Evolutionary conservation across 2,113 vertebrate genomes (phyloP).

Genomic region (Hepsetus odoe): DNA sequence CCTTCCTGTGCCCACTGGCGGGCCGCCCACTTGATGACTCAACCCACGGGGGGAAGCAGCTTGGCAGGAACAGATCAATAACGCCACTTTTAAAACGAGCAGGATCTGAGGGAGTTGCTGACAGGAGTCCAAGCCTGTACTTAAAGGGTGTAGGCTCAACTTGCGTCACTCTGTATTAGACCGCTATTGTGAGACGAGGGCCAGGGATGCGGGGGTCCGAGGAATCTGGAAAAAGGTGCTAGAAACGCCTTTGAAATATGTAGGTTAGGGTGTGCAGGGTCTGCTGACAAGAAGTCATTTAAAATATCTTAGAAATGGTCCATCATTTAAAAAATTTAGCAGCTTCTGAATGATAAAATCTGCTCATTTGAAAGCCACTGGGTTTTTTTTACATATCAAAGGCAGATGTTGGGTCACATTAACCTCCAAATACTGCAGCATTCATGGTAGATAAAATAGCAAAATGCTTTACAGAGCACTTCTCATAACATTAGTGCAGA

Average conservation of each 20-base stretch:
- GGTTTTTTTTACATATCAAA: slow-evolving; percentile 35
- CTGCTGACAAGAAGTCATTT: slow-evolving; percentile 37
- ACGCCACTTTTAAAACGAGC: slow-evolving; percentile 46
- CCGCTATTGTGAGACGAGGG: slow-evolving; percentile 6
- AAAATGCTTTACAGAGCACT: not conserved
- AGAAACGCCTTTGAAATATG: slow-evolving; percentile 38
- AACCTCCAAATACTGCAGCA: slow-evolving; percentile 21
- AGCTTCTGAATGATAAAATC: slow-evolving; percentile 48
- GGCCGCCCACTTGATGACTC: slow-evolving; percentile 42
- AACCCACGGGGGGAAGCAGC: slow-evolving; percentile 21
- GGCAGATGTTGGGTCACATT: slow-evolving; percentile 18
- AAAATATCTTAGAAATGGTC: slow-evolving; percentile 47
- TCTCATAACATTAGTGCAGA: not conserved
- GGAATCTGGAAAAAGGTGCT: slow-evolving; percentile 16
- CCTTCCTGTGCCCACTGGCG: slow-evolving; percentile 17
- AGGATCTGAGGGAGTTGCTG: slow-evolving; percentile 23
- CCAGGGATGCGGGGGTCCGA: not conserved
- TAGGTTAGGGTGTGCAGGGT: slow-evolving; percentile 44
- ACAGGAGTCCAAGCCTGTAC: slow-evolving; percentile 32
- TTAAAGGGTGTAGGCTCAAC: slow-evolving; percentile 31
- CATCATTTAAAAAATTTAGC: slow-evolving; percentile 42
- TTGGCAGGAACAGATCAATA: slow-evolving; percentile 49
- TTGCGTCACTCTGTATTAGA: slow-evolving; percentile 36
- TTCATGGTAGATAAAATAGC: not conserved
- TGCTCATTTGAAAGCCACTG: slow-evolving; percentile 32